A percentile compares a stretch with the other conserved stretches of the same genome.
phyloP scores from a whole-genome alignment of 2,888 invertebrate genomes.

The Hyposoter didymator region DNA sequence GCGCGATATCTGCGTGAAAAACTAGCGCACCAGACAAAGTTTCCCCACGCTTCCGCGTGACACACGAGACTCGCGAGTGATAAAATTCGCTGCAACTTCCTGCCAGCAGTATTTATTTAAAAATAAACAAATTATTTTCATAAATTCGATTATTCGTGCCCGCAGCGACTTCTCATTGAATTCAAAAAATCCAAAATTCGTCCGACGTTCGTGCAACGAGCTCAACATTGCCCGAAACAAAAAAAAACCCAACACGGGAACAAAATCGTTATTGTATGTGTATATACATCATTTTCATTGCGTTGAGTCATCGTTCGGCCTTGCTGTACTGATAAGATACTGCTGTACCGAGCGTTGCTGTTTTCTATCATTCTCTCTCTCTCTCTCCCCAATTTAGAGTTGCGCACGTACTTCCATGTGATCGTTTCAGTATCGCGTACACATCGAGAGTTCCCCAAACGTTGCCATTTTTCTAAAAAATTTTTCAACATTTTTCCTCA shows the following conservation, averaged over 20 bases:
- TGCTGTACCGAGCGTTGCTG: constrained; percentile 26
- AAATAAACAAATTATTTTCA: background rate
- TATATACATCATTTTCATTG: constrained; percentile 34
- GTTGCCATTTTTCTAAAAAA: background rate
- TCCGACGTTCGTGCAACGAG: background rate
- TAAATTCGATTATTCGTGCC: background rate
- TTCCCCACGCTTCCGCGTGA: background rate
- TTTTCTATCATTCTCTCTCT: constrained; percentile 4
- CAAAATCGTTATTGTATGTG: constrained; percentile 15
- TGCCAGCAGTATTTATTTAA: background rate
- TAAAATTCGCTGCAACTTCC: constrained; percentile 7
- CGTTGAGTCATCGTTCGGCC: constrained; percentile 64
- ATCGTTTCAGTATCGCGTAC: background rate
- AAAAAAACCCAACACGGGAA: constrained; percentile 4
- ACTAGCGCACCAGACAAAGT: background rate
- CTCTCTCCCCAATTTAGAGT: constrained; percentile 20
- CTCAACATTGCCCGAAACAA: background rate
- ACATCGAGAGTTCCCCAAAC: background rate
- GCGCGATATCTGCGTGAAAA: background rate
- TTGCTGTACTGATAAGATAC: constrained; percentile 61
- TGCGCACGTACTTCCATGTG: background rate
- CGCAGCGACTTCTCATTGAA: background rate
- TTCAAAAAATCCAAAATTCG: background rate
- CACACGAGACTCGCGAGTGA: background rate
- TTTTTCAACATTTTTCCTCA: background rate